These are phyloP conservation scores for Lasius fuliginosus DNA, from an alignment of 2,888 invertebrate species.

Conservation along the genomic window DNA sequence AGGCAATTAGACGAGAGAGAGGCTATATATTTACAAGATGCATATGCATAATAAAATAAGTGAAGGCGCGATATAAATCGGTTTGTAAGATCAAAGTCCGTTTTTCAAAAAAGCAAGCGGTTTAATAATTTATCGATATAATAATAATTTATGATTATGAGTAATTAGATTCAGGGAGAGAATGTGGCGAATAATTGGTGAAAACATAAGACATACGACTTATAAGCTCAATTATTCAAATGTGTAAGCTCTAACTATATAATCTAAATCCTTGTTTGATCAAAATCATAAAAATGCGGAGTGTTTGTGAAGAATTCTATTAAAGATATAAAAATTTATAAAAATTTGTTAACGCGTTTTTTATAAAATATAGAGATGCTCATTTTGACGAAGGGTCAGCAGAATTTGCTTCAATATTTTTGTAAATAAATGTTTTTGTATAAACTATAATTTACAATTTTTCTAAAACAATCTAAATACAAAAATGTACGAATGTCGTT, in stretches of 20 bases:
- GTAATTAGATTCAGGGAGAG: conserved; percentile 57
- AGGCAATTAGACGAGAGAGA: conserved; percentile 16
- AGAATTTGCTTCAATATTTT: neutral
- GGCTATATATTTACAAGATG: neutral
- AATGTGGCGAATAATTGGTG: conserved; percentile 4
- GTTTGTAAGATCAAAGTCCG: conserved; percentile 29
- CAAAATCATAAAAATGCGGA: conserved; percentile 10
- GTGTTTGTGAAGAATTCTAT: neutral
- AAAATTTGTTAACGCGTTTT: neutral
- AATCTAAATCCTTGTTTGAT: conserved; percentile 27
- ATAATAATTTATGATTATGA: conserved; percentile 58
- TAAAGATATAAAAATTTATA: neutral
- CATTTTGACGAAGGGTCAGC: neutral
- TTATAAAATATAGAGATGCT: neutral
- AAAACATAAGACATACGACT: conserved; percentile 34
- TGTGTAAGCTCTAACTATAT: conserved; percentile 23
- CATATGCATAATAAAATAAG: neutral
- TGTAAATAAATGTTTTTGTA: neutral
- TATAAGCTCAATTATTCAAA: conserved; percentile 26
- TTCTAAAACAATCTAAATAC: neutral
- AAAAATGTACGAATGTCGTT: neutral
- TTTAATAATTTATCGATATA: conserved; percentile 29
- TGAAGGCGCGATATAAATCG: conserved; percentile 12
- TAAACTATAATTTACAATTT: neutral
- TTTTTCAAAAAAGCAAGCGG: neutral